Evolutionary conservation across 2,113 vertebrate species (phyloP).

Genomic region (Tamias sibiricus): DNA sequence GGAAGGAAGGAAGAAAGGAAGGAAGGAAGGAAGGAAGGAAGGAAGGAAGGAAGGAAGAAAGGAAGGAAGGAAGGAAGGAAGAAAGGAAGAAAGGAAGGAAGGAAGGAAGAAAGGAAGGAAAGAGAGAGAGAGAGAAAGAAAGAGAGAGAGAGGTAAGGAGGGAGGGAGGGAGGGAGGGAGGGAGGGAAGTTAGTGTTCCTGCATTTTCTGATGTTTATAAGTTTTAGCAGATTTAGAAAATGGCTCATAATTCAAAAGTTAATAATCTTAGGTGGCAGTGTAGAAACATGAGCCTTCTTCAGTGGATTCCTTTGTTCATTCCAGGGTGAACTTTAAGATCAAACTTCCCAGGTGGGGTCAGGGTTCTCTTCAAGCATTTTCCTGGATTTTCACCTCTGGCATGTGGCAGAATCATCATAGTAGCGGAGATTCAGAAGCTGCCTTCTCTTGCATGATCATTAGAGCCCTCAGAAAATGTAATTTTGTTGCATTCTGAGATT

Average conservation of each 20-base stretch:
- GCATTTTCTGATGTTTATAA: not conserved
- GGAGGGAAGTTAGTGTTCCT: not conserved
- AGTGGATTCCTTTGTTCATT: not conserved
- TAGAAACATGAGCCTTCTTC: not conserved
- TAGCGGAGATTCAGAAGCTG: not conserved
- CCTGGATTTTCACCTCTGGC: not conserved
- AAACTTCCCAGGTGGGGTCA: not conserved
- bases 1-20: too few relatives aligned
- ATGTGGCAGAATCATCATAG: accelerated
- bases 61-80: too few relatives aligned
- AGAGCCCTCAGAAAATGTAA: not conserved
- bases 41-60: too few relatives aligned
- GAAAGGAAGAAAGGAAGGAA: too few relatives aligned
- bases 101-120: too few relatives aligned
- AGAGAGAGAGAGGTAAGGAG: too few relatives aligned
- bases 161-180: too few relatives aligned
- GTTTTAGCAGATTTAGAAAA: not conserved
- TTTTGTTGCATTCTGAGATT: not conserved
- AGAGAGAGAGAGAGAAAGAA: too few relatives aligned
- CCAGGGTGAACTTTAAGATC: not conserved
- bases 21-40: too few relatives aligned
- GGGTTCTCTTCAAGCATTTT: not conserved
- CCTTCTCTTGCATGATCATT: not conserved
- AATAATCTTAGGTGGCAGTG: not conserved
- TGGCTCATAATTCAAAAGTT: not conserved